A percentile compares a stretch with the other conserved stretches of the same genome.
Evolutionary conservation across 2,888 invertebrate species (phyloP).

Genomic region (Yponomeuta cagnagella): DNA sequence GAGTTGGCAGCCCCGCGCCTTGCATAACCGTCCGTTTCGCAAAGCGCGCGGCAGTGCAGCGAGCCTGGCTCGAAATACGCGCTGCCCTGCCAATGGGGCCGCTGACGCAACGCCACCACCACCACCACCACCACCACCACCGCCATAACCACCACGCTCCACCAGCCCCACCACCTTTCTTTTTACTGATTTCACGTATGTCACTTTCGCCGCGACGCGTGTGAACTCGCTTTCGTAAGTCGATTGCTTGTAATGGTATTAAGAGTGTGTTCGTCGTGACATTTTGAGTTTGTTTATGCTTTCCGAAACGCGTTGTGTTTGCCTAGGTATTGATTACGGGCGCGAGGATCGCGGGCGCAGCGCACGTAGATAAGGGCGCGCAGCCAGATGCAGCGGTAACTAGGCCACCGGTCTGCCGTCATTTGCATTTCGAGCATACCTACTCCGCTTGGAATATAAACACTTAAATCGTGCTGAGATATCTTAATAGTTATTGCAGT

Average conservation of each 20-base stretch:
- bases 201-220: constrained; percentile 58
- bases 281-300: constrained; percentile 6
- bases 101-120: constrained; percentile 47
- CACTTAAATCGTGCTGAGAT: not conserved
- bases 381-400: constrained; percentile 57
- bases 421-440: constrained; percentile 31
- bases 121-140: constrained; percentile 7
- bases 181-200: constrained; percentile 50
- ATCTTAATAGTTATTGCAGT: not conserved
- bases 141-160: constrained; percentile 20
- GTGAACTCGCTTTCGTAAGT: constrained; percentile 49
- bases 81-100: constrained; percentile 57
- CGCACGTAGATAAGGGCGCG: constrained; percentile 43
- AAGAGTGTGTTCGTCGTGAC: constrained; percentile 8
- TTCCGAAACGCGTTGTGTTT: not conserved
- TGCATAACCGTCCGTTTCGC: constrained; percentile 74
- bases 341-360: constrained; percentile 28
- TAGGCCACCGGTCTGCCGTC: constrained; percentile 59
- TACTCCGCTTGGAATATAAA: not conserved
- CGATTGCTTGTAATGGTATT: constrained; percentile 5
- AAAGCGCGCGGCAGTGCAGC: constrained; percentile 69
- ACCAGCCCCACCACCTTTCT: constrained; percentile 25
- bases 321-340: constrained; percentile 7
- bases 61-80: constrained; percentile 67
- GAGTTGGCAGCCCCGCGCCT: constrained; percentile 73